Percentiles rank a stretch among this genome's conserved stretches.
These are phyloP conservation scores for Drosophila lacicola DNA, from an alignment of 2,888 invertebrate genomes.

Conservation along the genomic window DNA sequence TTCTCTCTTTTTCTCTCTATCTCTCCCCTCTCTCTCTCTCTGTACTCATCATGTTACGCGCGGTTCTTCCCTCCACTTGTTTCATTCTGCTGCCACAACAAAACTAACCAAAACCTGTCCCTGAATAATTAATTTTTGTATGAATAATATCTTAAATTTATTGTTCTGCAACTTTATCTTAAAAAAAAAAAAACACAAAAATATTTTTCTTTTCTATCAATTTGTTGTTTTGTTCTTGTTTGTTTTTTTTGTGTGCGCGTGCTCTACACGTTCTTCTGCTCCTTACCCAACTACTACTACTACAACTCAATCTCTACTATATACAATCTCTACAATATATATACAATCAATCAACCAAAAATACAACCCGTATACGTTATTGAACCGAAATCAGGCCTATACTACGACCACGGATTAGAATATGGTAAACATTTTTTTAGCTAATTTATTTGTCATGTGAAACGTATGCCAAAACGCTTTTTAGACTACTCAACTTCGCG, in stretches of 20 bases:
- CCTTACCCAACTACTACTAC: slow-evolving; percentile 23
- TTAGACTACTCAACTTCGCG: slow-evolving; percentile 32
- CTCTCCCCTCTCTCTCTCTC: slow-evolving; percentile 19
- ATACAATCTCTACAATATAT: slow-evolving; percentile 21
- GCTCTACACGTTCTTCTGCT: slow-evolving; percentile 35
- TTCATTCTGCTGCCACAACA: slow-evolving; percentile 35
- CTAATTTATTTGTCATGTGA: slow-evolving; percentile 76
- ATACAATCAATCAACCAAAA: slow-evolving; percentile 41
- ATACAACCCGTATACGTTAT: slow-evolving; percentile 30
- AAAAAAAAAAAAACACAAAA: background rate
- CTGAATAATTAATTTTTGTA: slow-evolving; percentile 5
- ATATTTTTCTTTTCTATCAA: slow-evolving; percentile 18
- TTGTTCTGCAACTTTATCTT: slow-evolving; percentile 5
- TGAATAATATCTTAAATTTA: slow-evolving; percentile 11
- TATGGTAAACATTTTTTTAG: slow-evolving; percentile 90
- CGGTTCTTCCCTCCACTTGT: slow-evolving; percentile 19
- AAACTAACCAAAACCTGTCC: slow-evolving; percentile 1
- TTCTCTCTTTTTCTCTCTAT: slow-evolving; percentile 32
- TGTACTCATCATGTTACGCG: slow-evolving; percentile 28
- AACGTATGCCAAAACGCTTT: slow-evolving; percentile 53
- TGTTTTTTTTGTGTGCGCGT: slow-evolving; percentile 46
- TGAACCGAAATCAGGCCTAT: slow-evolving; percentile 88
- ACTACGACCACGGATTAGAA: slow-evolving; percentile 95
- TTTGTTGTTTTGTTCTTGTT: slow-evolving; percentile 30
- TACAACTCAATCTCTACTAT: slow-evolving; percentile 33